phyloP scores from a whole-genome alignment of 2,888 invertebrate genomes.

The Eupeodes luniger region DNA sequence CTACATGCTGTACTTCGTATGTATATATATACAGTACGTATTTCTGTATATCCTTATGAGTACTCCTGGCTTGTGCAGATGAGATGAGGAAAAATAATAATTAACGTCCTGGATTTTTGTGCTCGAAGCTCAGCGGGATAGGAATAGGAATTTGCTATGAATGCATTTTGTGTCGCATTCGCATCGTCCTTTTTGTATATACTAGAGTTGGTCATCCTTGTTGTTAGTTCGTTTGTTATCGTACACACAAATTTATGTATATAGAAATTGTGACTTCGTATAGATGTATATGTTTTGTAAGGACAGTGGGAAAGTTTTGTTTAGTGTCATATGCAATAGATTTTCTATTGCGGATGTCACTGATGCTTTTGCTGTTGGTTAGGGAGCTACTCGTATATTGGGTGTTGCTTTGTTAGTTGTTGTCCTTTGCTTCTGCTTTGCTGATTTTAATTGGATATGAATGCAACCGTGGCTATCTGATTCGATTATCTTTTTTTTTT shows the following conservation, averaged over 20 bases:
- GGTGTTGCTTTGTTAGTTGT: constrained; percentile 6
- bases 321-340: constrained; percentile 37
- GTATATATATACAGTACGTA: neutral
- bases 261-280: neutral
- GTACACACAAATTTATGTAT: neutral
- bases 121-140: constrained; percentile 29
- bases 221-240: neutral
- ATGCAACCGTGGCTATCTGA: constrained; percentile 27
- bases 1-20: neutral
- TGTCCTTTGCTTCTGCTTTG: constrained; percentile 25
- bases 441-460: constrained; percentile 39
- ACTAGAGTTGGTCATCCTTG: neutral
- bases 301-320: constrained; percentile 10
- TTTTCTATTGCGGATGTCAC: constrained; percentile 10
- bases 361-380: neutral
- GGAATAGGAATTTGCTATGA: constrained; percentile 28
- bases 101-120: constrained; percentile 30
- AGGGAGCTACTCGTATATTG: no score
- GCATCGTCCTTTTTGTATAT: neutral
- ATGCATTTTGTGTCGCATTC: constrained; percentile 25
- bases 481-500: constrained; percentile 29
- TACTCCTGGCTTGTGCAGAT: neutral
- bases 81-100: constrained; percentile 20
- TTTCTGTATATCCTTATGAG: neutral
- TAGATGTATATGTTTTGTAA: neutral